Evolutionary conservation across 2,797 vertebrate genomes (phyloP), one percentile per base, ranked within the genome.

Genomic region (Botia kubotai): DNA sequence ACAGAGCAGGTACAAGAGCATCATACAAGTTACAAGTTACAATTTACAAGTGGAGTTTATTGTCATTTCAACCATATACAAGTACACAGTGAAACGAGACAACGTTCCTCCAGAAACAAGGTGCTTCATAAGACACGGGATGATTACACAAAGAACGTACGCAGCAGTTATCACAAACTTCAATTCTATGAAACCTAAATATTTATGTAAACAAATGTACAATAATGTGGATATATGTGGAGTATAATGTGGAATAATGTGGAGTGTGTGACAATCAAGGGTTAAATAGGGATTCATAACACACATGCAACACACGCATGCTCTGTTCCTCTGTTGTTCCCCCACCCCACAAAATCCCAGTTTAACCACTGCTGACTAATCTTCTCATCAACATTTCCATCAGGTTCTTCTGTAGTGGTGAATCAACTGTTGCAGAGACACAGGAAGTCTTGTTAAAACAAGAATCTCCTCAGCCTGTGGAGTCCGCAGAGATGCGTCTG

Each of bases 1-100:
- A 19, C 90, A 87, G 91, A 99, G 97, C 95, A 96, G 98, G 98
- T 98, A 87, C 86, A 46, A 74, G 48, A 67, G 60, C 62, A 66
- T 55, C 8, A 65, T 63, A 55, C n/a, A n/a, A n/a, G n/a, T n/a
- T n/a, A n/a, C n/a, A n/a, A n/a, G n/a, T n/a, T n/a, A n/a, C n/a
- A n/a, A n/a, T n/a, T n/a, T n/a, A n/a, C n/a, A n/a, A n/a, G n/a
- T n/a, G n/a, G n/a, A n/a, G n/a, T n/a, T n/a, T n/a, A n/a, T n/a
- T n/a, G n/a, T n/a, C n/a, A n/a, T n/a, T n/a, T n/a, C n/a, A n/a
- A n/a, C n/a, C n/a, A n/a, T n/a, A n/a, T n/a, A n/a, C n/a, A n/a
- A n/a, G n/a, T n/a, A n/a, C n/a, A n/a, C n/a, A n/a, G n/a, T n/a
- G n/a, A n/a, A n/a, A n/a, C n/a, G n/a, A n/a, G n/a, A n/a, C n/a